Evolutionary conservation across 2,113 vertebrate species (phyloP).

Genomic region (Camelus dromedarius): DNA sequence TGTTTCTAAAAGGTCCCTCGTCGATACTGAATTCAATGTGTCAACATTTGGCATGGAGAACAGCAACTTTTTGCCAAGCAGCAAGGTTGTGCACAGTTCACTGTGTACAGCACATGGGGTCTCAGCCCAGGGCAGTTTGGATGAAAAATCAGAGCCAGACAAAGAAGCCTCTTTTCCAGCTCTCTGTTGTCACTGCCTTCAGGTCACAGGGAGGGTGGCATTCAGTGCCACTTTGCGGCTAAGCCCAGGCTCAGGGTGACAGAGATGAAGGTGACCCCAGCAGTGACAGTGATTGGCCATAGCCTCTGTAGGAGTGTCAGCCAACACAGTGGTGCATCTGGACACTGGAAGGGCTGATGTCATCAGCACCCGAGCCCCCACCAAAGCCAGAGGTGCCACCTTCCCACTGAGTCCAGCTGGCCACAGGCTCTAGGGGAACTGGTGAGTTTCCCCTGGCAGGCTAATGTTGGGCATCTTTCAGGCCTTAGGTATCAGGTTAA

Average conservation of each 20-base stretch:
- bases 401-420: not conserved
- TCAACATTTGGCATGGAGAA: conserved; percentile 92
- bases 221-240: not conserved
- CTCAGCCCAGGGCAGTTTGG: conserved; percentile 54
- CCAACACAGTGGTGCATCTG: not conserved
- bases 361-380: no score
- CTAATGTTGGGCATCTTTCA: not conserved
- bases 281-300: not conserved
- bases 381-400: not conserved
- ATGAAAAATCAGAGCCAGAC: conserved; percentile 4
- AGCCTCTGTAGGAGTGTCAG: not conserved
- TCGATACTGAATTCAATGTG: conserved; percentile 89
- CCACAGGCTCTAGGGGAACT: not conserved
- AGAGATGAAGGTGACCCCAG: not conserved
- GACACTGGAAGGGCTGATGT: no score
- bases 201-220: not conserved
- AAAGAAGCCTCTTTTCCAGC: conserved; percentile 50
- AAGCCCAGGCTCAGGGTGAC: not conserved
- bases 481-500: not conserved
- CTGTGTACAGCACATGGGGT: conserved; percentile 72
- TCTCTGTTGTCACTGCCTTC: not conserved
- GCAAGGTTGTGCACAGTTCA: conserved; percentile 81
- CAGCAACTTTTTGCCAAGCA: conserved; percentile 85
- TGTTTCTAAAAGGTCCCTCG: conserved; percentile 92
- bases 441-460: not conserved